Base-by-base conservation (phyloP, 2,113 vertebrate genomes). In the Anhinga rufa region DNA sequence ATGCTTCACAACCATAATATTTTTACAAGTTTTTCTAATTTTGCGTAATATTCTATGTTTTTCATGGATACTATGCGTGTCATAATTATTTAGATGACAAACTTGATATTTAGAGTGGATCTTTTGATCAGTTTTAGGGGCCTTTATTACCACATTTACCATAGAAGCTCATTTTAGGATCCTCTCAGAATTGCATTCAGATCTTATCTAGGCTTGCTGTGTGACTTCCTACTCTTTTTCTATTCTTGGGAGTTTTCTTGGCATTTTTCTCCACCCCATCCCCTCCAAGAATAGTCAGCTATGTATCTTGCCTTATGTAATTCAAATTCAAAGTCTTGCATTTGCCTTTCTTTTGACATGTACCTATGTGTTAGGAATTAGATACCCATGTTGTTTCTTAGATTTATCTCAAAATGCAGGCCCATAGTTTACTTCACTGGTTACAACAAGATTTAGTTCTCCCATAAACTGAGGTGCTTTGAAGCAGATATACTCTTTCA, bases 151-250 rank as follows among this genome's bases (percentile, higher is more conserved):
- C 31, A 65, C 20, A 19, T 69, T 89, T 62, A n/a, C 21, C 10
- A 40, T 62, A 38, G 42, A 87, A 87, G 28, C 28, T 62, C 21
- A 40, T 92, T 66, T 49, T 18, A 48, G 12, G 8, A 82, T 85
- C 8, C 12, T 82, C 24, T 40, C 51, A 52, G 36, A 8, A 42
- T 49, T 54, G 25, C 55, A n/a, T 85, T 92, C 46, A 51, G 19
- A 58, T 87, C 64, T 92, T 82, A 88, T 10, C 18, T 31, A 34
- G 65, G 12, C 40, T 83, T 86, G 20, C 34, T 88, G 42, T 71
- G 71, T 68, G 86, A 54, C 82, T 92, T 96, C 54, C 68, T 93
- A 69, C 82, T 83, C 44, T 51, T 32, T 82, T 96, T 96, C 89
- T 92, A 22, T 92, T 88, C 66, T 55, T 57, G 44, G 14, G 36